phyloP scores from a whole-genome alignment of 2,888 invertebrate species.

The Piscicola geometra region DNA sequence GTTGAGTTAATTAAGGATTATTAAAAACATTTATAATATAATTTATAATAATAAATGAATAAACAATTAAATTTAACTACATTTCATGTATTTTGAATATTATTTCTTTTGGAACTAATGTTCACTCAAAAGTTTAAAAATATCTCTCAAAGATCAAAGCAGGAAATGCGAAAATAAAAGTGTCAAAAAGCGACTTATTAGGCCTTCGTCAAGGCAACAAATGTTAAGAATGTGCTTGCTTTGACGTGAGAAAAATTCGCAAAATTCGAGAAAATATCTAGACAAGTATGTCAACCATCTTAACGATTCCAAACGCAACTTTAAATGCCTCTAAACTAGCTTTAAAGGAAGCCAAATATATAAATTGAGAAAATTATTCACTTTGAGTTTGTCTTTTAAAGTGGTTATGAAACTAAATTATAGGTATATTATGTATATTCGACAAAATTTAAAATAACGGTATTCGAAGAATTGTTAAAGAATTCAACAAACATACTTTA shows the following conservation, averaged over 20 bases:
- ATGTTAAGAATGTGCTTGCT: slow-evolving; percentile 21
- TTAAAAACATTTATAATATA: background rate
- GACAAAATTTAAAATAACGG: background rate
- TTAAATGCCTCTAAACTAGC: background rate
- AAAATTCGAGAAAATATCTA: slow-evolving; percentile 31
- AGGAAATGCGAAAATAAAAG: background rate
- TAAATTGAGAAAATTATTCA: background rate
- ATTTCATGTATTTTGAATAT: background rate
- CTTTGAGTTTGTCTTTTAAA: background rate
- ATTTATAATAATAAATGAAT: background rate
- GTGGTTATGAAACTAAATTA: background rate
- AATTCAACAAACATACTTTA: slow-evolving; percentile 3
- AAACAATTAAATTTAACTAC: slow-evolving; percentile 3
- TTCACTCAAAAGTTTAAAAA: slow-evolving; percentile 12
- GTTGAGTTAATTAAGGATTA: too few relatives aligned
- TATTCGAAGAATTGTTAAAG: slow-evolving; percentile 14
- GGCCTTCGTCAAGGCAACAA: background rate
- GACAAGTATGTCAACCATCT: slow-evolving; percentile 33
- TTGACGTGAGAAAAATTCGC: slow-evolving; percentile 32
- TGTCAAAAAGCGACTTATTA: background rate
- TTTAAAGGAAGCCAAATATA: background rate
- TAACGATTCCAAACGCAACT: slow-evolving; percentile 4
- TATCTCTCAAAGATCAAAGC: background rate
- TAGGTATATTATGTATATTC: background rate
- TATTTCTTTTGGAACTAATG: background rate